Conservation (phyloP, 2,797 vertebrate species). For the Schizothorax lantsangensis region DNA sequence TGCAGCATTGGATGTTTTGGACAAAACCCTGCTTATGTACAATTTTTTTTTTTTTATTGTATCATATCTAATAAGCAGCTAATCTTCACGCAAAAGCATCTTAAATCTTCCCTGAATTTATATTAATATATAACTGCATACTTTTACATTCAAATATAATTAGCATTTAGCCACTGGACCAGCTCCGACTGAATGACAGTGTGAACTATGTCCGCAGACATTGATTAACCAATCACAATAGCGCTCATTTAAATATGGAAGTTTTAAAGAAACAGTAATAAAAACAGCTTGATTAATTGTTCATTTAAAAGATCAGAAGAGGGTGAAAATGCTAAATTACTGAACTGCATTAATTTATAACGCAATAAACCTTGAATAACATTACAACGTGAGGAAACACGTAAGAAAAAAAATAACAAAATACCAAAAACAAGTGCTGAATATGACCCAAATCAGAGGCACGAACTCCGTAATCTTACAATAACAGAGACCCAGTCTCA, state of each 20-base stretch:
- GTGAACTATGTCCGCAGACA: background rate
- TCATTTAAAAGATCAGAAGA: background rate
- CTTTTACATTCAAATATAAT: background rate
- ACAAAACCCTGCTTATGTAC: background rate
- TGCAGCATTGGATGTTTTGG: no score
- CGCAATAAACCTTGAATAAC: background rate
- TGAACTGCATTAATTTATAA: background rate
- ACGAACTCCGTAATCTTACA: background rate
- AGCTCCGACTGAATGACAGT: background rate
- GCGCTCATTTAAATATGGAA: background rate
- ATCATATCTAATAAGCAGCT: background rate
- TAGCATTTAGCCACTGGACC: background rate
- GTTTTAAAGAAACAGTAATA: background rate
- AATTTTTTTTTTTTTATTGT: no score
- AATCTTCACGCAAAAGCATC: background rate
- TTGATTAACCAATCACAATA: background rate
- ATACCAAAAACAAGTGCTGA: background rate
- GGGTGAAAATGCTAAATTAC: background rate
- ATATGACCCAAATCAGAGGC: background rate
- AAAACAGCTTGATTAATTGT: background rate
- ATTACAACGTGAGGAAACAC: background rate
- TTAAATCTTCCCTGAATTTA: background rate
- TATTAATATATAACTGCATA: background rate
- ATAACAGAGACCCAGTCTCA: background rate
- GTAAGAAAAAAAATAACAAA: background rate